Evolutionary conservation across 1,140 invertebrate genomes (phyloP), one percentile per base, ranked within the genome.

Genomic region (Ephestia elutella): DNA sequence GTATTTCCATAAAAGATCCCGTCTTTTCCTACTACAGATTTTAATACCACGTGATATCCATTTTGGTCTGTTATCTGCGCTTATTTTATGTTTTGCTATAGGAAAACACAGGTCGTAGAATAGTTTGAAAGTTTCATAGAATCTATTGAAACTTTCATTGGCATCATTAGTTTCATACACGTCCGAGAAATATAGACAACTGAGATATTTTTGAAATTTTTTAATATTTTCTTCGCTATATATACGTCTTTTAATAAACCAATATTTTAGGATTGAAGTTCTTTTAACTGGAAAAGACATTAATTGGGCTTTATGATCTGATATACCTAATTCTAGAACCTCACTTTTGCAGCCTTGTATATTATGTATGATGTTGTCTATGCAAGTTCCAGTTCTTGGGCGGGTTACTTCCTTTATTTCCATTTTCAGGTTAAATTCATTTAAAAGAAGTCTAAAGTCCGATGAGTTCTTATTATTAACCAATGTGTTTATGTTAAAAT

Each of bases 41-140:
- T 35, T 35, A 35, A 35, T 35, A 2, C 32, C 32, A 5, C 32
- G 32, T 35, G 32, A 13, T 18, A 49, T 51, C 57, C 49, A 59
- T 21, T 38, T 59, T n/a, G 19, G 57, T 59, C 25, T 59, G 7
- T 1, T 8, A 35, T n/a, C 8, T 15, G 11, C 13, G 5, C n/a
- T 19, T 38, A 35, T 38, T 35, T 51, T 59, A 53, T 18, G 30
- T 53, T 11, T 49, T 19, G 17, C 30, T 50, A 13, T 35, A 35
- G 57, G 60, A 51, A 67, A 65, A 25, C 65, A 70, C 1, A 70
- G 49, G 11, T 61, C 49, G 50, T 65, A 66, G 17, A 68, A 54
- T 10, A 57, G 19, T 55, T 18, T 57, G 38, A 67, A 67, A 32
- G 21, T 21, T 11, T 65, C 15, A 44, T 56, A 20, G 54, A 66